These are phyloP conservation scores for Drosophila ambigua DNA, from an alignment of 1,140 invertebrate species.

Conservation along the genomic window DNA sequence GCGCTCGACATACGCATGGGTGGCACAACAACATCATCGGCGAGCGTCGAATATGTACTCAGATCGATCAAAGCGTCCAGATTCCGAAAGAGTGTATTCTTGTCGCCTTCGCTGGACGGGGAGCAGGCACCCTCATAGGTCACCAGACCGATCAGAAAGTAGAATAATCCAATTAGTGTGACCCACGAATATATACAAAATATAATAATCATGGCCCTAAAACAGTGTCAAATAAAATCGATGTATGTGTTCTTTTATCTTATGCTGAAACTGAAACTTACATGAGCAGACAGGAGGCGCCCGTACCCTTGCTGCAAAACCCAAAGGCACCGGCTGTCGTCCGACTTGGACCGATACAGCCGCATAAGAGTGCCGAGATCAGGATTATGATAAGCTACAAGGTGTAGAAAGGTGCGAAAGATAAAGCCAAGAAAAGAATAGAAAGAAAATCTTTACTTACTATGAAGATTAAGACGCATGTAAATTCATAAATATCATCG, in stretches of 20 bases:
- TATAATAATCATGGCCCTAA: constrained; percentile 91
- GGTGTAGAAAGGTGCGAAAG: no score
- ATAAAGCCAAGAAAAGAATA: no score
- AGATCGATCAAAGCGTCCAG: constrained; percentile 87
- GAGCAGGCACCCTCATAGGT: constrained; percentile 90
- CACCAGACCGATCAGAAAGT: constrained; percentile 90
- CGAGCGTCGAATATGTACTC: constrained; percentile 67
- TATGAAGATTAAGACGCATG: constrained; percentile 85
- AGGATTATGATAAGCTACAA: constrained; percentile 84
- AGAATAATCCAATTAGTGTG: constrained; percentile 88
- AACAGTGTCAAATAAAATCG: constrained; percentile 57
- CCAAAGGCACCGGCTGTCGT: constrained; percentile 91
- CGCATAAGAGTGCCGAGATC: constrained; percentile 91
- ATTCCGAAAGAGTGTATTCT: constrained; percentile 86
- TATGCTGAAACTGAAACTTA: constrained; percentile 65
- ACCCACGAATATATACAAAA: constrained; percentile 90
- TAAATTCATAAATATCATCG: constrained; percentile 60
- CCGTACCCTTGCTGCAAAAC: constrained; percentile 91
- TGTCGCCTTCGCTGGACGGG: constrained; percentile 87
- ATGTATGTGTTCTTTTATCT: no score
- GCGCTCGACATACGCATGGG: constrained; percentile 74
- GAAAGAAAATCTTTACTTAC: constrained; percentile 37
- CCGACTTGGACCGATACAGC: constrained; percentile 93
- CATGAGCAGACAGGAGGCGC: constrained; percentile 92
- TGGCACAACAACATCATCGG: background rate